Percentiles rank a stretch among this genome's conserved stretches.
phyloP scores from a whole-genome alignment of 2,888 invertebrate species.

The Crioceris asparagi region DNA sequence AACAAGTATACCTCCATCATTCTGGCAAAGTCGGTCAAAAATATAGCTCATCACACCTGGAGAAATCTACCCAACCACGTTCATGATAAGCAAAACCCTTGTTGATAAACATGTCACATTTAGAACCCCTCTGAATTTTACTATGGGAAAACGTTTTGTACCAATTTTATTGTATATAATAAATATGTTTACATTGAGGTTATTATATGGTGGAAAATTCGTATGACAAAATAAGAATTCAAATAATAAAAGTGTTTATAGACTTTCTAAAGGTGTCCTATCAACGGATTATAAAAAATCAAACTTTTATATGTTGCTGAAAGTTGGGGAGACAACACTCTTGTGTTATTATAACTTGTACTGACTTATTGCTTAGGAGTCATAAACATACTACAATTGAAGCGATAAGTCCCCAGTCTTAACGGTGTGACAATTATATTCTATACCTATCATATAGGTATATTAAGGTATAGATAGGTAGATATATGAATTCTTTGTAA shows the following conservation, averaged over 20 bases:
- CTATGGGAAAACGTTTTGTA: constrained; percentile 11
- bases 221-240: constrained; percentile 15
- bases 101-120: constrained; percentile 26
- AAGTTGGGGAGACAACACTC: too few species aligned
- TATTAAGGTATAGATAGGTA: too few species aligned
- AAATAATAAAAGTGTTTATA: constrained; percentile 11
- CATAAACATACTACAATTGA: too few species aligned
- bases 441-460: background rate
- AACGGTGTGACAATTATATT: background rate
- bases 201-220: constrained; percentile 25
- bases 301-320: background rate
- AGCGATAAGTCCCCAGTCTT: too few species aligned
- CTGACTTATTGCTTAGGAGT: background rate
- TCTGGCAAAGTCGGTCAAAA: too few species aligned
- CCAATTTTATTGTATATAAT: constrained; percentile 15
- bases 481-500: too few species aligned
- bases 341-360: background rate
- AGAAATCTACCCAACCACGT: background rate
- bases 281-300: constrained; percentile 1
- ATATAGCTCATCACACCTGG: too few species aligned
- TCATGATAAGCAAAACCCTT: constrained; percentile 6
- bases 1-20: too few species aligned
- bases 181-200: constrained; percentile 22
- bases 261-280: background rate
- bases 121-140: constrained; percentile 11